A percentile compares a stretch with the other conserved stretches of the same genome.
phyloP scores from a whole-genome alignment of 1,140 invertebrate species.

The Drosophila bifasciata region DNA sequence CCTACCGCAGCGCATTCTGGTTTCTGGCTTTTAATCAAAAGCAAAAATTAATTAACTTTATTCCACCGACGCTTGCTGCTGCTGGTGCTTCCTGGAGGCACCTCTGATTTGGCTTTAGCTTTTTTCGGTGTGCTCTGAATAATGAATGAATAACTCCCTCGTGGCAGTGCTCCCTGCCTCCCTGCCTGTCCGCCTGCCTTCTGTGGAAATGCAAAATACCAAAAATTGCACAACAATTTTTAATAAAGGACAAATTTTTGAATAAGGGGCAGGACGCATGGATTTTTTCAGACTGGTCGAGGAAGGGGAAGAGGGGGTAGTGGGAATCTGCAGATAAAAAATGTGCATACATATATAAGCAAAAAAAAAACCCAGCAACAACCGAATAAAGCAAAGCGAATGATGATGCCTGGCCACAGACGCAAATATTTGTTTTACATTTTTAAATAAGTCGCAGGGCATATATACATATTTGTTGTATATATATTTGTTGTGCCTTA shows the following conservation, averaged over 20 bases:
- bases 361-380: conserved; percentile 45
- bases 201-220: conserved; percentile 41
- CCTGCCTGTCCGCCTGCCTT: conserved; percentile 12
- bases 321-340: conserved; percentile 22
- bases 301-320: no score
- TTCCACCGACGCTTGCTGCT: conserved; percentile 11
- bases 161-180: conserved; percentile 1
- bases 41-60: conserved; percentile 77
- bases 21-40: conserved; percentile 66
- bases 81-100: not conserved
- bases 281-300: no score
- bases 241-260: conserved; percentile 65
- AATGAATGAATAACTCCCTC: conserved; percentile 21
- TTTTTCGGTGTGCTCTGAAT: conserved; percentile 27
- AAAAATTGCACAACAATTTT: conserved; percentile 72
- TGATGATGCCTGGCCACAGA: conserved; percentile 59
- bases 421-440: conserved; percentile 77
- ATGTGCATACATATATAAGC: conserved; percentile 33
- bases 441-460: conserved; percentile 68
- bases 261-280: not conserved
- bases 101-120: conserved; percentile 18
- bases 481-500: conserved; percentile 13
- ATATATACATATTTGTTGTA: conserved; percentile 53
- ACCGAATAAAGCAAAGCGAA: conserved; percentile 47
- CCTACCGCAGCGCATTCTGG: conserved; percentile 28